These are phyloP conservation scores for Drosophila monieri DNA, from an alignment of 2,888 invertebrate species.

Conservation along the genomic window DNA sequence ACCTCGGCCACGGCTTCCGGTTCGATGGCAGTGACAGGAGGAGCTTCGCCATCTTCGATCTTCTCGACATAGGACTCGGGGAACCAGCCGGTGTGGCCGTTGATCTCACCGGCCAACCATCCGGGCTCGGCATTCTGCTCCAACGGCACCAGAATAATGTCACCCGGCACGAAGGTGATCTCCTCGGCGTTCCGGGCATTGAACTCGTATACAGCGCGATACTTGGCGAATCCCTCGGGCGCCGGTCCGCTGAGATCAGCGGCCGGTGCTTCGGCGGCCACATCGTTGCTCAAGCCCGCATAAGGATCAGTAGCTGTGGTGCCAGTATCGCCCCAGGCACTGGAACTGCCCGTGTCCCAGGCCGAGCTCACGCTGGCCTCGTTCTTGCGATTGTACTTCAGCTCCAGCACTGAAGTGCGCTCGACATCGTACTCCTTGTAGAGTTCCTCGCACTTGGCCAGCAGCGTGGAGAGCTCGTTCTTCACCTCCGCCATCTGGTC, in stretches of 20 bases:
- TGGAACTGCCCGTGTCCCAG: constrained; percentile 85
- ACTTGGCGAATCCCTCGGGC: constrained; percentile 87
- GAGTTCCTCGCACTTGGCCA: constrained; percentile 88
- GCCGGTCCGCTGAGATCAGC: constrained; percentile 81
- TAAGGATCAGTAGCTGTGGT: constrained; percentile 68
- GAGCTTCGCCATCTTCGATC: constrained; percentile 84
- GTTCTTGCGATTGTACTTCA: constrained; percentile 85
- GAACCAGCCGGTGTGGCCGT: constrained; percentile 97
- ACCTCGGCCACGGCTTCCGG: constrained; percentile 5
- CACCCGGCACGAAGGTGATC: constrained; percentile 96
- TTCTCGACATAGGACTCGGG: constrained; percentile 97
- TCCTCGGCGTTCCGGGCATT: constrained; percentile 96
- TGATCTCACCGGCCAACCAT: constrained; percentile 97
- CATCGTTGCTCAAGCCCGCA: constrained; percentile 70
- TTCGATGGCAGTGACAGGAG: constrained; percentile 21
- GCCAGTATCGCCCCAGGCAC: constrained; percentile 53
- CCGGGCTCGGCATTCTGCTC: constrained; percentile 97
- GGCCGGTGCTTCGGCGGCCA: constrained; percentile 65
- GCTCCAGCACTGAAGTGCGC: constrained; percentile 85
- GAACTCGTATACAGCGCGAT: constrained; percentile 97
- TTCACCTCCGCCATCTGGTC: constrained; percentile 90
- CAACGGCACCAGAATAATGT: constrained; percentile 90
- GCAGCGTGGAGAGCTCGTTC: constrained; percentile 87
- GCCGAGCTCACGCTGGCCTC: constrained; percentile 82
- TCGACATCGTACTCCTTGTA: constrained; percentile 89